phyloP scores from a whole-genome alignment of 2,797 vertebrate genomes.

The Xiphorhynchus erythropygius region DNA sequence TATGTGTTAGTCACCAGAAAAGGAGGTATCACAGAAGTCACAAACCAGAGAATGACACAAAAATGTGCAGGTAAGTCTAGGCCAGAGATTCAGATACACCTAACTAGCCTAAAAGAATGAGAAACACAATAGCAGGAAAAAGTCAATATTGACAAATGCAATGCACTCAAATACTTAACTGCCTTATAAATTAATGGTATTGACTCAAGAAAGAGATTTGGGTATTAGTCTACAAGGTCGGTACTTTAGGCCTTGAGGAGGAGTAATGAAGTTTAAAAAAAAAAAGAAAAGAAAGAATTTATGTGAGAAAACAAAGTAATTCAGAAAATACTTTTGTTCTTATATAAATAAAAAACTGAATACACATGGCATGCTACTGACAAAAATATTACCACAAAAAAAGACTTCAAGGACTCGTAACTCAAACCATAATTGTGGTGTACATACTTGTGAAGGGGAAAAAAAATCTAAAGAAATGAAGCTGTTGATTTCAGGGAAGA shows the following conservation, averaged over 20 bases:
- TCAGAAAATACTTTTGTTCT: slow-evolving; percentile 22
- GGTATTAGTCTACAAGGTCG: neutral
- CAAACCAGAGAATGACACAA: neutral
- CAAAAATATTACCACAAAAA: slow-evolving; percentile 37
- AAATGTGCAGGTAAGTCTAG: neutral
- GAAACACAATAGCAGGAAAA: neutral
- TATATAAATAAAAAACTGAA: slow-evolving; percentile 11
- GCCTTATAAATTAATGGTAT: slow-evolving; percentile 47
- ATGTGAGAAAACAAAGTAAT: slow-evolving; percentile 7
- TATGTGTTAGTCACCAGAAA: neutral
- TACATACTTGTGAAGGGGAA: neutral
- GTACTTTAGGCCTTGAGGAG: neutral
- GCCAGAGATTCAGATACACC: neutral
- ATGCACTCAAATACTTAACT: slow-evolving; percentile 13
- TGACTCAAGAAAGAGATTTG: slow-evolving; percentile 35
- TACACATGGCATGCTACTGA: neutral
- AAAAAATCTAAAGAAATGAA: neutral
- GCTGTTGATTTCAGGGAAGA: slow-evolving; percentile 2
- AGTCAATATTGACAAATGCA: slow-evolving; percentile 55
- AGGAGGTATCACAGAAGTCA: neutral
- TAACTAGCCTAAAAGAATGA: neutral
- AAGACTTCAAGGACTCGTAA: slow-evolving; percentile 4
- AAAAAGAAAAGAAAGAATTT: neutral
- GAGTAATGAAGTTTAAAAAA: neutral
- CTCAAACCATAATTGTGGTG: neutral